Evolutionary conservation across 2,888 invertebrate species (phyloP), one percentile per base, ranked within the genome.

Genomic region (Hyposoter dolosus): DNA sequence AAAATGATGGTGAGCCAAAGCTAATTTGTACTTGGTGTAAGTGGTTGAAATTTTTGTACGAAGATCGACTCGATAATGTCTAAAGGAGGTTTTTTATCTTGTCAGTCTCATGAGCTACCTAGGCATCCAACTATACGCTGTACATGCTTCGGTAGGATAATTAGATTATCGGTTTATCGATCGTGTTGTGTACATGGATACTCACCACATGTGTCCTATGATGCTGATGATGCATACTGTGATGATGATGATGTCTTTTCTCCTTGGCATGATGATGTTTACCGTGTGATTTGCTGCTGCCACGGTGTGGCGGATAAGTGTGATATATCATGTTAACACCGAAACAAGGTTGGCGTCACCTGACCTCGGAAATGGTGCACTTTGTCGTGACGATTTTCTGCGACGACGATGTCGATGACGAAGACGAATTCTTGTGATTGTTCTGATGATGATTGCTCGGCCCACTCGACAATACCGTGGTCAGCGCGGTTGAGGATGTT

Each of bases 261-360:
- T 94, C 94, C 87, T 93, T 93, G 77, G 91, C 88, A 69, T 92
- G 92, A 88, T 92, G 92, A 88, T 93, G 93, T 84, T 93, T 94
- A 72, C 91, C 91, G 79, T 93, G 93, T 71, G 93, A 93, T 87
- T 93, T 93, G 87, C 90, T 91, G 83, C 92, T 92, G 32, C 90
- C 90, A 60, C 94, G 89, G 86, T 94, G 93, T 45, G 93, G 94
- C 69, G 94, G 94, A 82, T 94, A 94, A 74, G 94, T 94, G 82
- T 94, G 92, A 88, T 94, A 94, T 77, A 93, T 92, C 89, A 93
- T 92, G 83, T 89, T 92, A 74, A 92, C 91, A 72, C 93, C 93
- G 84, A 93, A 91, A 88, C 93, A 93, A 85, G 94, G 92, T 82
- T 94, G 94, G 93, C 93, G 94, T 94, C 94, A 94, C 94, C 93